A percentile compares a stretch with the other conserved stretches of the same genome.
Evolutionary conservation across 2,888 invertebrate genomes (phyloP).

Genomic region (Chironomus riparius): DNA sequence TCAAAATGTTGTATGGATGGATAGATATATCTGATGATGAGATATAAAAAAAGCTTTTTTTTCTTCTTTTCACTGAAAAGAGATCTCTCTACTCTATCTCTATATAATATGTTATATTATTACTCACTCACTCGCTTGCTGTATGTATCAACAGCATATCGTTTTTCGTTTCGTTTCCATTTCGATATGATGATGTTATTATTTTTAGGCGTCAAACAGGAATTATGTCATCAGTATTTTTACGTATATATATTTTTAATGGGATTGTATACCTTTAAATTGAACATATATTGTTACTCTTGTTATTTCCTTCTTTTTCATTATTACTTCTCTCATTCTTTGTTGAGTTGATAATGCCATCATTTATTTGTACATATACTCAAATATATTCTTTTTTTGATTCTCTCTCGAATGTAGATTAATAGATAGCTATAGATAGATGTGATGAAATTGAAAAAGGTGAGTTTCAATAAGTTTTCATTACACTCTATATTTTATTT

Average conservation of each 20-base stretch:
- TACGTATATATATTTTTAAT: neutral
- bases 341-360: neutral
- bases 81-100: neutral
- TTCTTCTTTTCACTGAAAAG: neutral
- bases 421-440: too few species aligned
- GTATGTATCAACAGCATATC: constrained; percentile 25
- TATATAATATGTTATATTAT: constrained; percentile 1
- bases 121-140: neutral
- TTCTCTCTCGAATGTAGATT: too few species aligned
- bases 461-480: too few species aligned
- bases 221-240: constrained; percentile 13
- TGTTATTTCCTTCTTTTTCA: neutral
- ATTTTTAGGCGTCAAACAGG: constrained; percentile 15
- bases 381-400: too few species aligned
- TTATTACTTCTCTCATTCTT: neutral
- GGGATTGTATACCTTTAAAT: constrained; percentile 6
- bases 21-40: too few species aligned
- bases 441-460: too few species aligned
- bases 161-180: constrained; percentile 23
- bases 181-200: constrained; percentile 24
- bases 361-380: neutral
- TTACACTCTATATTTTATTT: too few species aligned
- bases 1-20: too few species aligned
- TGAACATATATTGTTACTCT: neutral
- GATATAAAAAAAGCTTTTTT: neutral